Evolutionary conservation across 2,888 invertebrate genomes (phyloP).

Genomic region (Coelopa pilipes): DNA sequence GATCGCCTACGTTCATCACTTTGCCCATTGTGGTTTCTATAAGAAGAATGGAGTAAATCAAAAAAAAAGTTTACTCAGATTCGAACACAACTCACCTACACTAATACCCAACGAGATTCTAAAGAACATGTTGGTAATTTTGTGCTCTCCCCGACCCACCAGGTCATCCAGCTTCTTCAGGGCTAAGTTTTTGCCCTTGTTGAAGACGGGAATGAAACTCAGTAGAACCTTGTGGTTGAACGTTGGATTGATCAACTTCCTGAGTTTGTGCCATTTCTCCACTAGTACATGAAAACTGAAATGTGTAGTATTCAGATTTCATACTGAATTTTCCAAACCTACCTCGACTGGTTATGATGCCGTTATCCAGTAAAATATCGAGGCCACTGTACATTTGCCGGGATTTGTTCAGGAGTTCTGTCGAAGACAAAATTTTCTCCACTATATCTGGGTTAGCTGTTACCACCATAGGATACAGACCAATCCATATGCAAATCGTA

Average conservation of each 20-base stretch:
- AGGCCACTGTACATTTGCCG: constrained; percentile 29
- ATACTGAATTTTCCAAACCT: not conserved
- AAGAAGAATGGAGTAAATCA: not conserved
- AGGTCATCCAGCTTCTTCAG: constrained; percentile 36
- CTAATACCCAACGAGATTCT: constrained; percentile 36
- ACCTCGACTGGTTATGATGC: constrained; percentile 42
- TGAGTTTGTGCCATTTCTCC: constrained; percentile 39
- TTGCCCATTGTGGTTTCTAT: constrained; percentile 46
- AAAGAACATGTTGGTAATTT: constrained; percentile 36
- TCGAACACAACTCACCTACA: constrained; percentile 33
- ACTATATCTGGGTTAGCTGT: constrained; percentile 44
- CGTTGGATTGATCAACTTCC: constrained; percentile 43
- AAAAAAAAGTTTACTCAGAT: not conserved
- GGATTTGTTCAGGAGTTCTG: constrained; percentile 44
- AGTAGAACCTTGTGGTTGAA: constrained; percentile 42
- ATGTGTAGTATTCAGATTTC: too few species aligned
- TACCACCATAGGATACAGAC: constrained; percentile 41
- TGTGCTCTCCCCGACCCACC: constrained; percentile 30
- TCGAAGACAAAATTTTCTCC: constrained; percentile 45
- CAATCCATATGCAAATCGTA: constrained; percentile 44
- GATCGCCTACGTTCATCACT: constrained; percentile 31
- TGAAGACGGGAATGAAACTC: constrained; percentile 41
- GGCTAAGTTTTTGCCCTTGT: constrained; percentile 40
- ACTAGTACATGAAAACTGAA: too few species aligned
- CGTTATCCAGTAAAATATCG: constrained; percentile 29